Base-by-base conservation (phyloP, 2,113 vertebrate species). In the Percina caprodes region DNA sequence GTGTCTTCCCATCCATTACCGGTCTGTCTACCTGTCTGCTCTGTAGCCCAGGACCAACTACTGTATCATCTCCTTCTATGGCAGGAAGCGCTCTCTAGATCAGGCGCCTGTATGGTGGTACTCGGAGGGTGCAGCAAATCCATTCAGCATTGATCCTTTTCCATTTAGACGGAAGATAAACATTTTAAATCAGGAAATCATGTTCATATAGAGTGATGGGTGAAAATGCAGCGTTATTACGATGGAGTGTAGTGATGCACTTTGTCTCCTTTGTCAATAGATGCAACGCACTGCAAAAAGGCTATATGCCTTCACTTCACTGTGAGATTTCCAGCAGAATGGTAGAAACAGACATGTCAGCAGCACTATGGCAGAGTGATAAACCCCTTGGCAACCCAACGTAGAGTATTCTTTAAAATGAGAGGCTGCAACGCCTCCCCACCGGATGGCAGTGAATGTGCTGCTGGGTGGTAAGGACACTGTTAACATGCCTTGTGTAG, bases 121-220 rank as follows among this genome's bases (percentile, higher is more conserved):
- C 79, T 86, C 82, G n/a, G 77, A 83, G 86, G 88, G 92, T 91
- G 89, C 86, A 82, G 79, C 83, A 91, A 94, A 95, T 92, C 85
- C 58, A 86, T 84, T 93, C 90, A 90, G 72, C 92, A 95, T 95
- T 87, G 94, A 95, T 95, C 85, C 69, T 71, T 26, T 76, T 77
- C 80, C 90, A 90, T 92, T 94, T 87, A 80, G 86, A 80, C 19
- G 18, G 61, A 86, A 74, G 90, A 93, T 90, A 93, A 93, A 91
- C 90, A 90, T 89, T 89, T 93, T 89, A 91, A 88, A 86, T 83
- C 73, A 90, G 89, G 88, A 91, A 91, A 80, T 67, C 80, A 88
- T 84, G 79, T 88, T 91, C 79, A 86, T 80, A 70, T 56, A 66
- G 69, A 86, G 35, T 55, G 69, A 67, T 54, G 80, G 77, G n/a